phyloP scores from a whole-genome alignment of 2,797 vertebrate species.

The Catharus ustulatus region DNA sequence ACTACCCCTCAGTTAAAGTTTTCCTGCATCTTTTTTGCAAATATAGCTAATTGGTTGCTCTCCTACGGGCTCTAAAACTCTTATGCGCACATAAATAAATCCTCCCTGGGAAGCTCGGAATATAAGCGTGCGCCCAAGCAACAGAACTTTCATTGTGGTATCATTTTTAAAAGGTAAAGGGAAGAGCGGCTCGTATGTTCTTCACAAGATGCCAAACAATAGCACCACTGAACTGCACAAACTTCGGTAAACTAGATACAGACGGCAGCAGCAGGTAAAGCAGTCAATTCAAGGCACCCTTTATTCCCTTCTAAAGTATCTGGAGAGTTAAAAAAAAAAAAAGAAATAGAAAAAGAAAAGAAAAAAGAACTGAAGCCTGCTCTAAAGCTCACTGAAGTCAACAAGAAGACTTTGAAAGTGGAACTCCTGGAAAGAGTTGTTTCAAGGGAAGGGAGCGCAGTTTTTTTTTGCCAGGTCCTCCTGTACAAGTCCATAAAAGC shows the following conservation, averaged over 20 bases:
- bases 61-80: slow-evolving; percentile 44
- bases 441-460: background rate
- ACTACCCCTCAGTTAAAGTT: slow-evolving; percentile 26
- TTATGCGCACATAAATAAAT: slow-evolving; percentile 27
- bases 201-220: slow-evolving; percentile 44
- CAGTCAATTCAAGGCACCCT: slow-evolving; percentile 9
- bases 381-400: slow-evolving; percentile 34
- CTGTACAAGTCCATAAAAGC: background rate
- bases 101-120: slow-evolving; percentile 33
- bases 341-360: rapidly evolving
- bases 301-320: background rate
- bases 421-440: slow-evolving; percentile 53
- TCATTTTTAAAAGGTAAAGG: slow-evolving; percentile 49
- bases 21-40: slow-evolving; percentile 51
- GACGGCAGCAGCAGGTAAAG: slow-evolving; percentile 32
- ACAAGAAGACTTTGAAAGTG: slow-evolving; percentile 20
- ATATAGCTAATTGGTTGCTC: slow-evolving; percentile 33
- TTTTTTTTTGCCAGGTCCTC: background rate
- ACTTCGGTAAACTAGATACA: slow-evolving; percentile 68
- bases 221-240: slow-evolving; percentile 53
- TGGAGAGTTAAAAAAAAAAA: background rate
- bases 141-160: slow-evolving; percentile 66
- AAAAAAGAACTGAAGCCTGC: background rate
- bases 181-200: slow-evolving; percentile 48
- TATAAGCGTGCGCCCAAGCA: background rate